phyloP scores from a whole-genome alignment of 53 echinoderm and acorn worm genomes.

The Arbacia lixula region DNA sequence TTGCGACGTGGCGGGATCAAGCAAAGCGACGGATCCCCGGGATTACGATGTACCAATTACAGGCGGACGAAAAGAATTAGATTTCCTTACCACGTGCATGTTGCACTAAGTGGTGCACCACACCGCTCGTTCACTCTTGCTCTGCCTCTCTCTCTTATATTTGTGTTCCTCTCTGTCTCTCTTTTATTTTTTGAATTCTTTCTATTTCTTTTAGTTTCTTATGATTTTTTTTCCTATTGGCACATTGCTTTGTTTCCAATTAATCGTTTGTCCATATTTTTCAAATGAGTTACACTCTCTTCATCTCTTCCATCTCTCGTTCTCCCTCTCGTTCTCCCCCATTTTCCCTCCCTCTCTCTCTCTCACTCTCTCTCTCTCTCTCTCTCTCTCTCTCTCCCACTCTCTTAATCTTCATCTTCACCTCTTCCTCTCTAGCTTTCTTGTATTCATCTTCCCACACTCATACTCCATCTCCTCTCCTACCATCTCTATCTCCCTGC shows the following conservation, averaged over 20 bases:
- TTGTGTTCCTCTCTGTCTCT: not conserved
- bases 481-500: not conserved
- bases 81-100: conserved; percentile 23
- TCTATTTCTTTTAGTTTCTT: not conserved
- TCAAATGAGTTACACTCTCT: too few species aligned
- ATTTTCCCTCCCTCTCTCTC: too few species aligned
- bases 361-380: too few species aligned
- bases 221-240: not conserved
- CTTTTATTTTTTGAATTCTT: not conserved
- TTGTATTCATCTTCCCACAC: too few species aligned
- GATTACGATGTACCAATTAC: conserved; percentile 46
- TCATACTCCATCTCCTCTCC: not conserved
- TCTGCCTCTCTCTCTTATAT: too few species aligned
- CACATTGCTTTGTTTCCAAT: too few species aligned
- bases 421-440: not conserved
- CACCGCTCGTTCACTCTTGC: not conserved
- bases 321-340: too few species aligned
- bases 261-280: too few species aligned
- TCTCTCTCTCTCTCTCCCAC: too few species aligned
- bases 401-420: not conserved
- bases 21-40: not conserved
- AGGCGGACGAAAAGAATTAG: conserved; percentile 37
- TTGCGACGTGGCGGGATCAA: not conserved
- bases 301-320: too few species aligned
- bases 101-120: not conserved